These are phyloP conservation scores for Rallus limicola DNA, from an alignment of 2,113 vertebrate species.

Conservation along the genomic window DNA sequence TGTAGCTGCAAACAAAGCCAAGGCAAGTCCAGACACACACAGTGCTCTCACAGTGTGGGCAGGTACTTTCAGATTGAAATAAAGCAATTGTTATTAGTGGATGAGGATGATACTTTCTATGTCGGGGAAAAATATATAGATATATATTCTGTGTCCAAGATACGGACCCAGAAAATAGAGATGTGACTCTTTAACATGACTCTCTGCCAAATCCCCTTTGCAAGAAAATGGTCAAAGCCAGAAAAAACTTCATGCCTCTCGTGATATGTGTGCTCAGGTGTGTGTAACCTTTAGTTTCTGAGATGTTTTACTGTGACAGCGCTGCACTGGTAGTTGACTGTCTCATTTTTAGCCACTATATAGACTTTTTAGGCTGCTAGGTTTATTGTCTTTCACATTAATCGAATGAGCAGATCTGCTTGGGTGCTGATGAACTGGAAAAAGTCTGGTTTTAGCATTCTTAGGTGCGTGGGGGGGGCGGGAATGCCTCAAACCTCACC, in stretches of 20 bases:
- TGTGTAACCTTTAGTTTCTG: neutral
- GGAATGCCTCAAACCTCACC: neutral
- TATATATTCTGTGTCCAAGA: neutral
- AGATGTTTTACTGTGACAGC: neutral
- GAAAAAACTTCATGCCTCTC: neutral
- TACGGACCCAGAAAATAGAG: neutral
- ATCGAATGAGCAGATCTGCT: neutral
- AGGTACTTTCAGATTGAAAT: neutral
- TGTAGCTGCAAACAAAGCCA: neutral
- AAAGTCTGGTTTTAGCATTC: slow-evolving; percentile 16
- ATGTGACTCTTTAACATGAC: neutral
- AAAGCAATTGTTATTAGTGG: neutral
- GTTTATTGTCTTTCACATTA: neutral
- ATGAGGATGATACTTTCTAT: neutral
- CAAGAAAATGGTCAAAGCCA: neutral
- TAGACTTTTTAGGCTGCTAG: neutral
- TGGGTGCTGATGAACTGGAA: slow-evolving; percentile 16
- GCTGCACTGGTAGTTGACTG: neutral
- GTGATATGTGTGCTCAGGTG: fast-evolving
- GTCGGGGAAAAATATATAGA: no score
- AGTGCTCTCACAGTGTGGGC: neutral
- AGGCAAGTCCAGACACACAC: no score
- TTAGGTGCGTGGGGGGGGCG: neutral
- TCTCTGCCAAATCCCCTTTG: neutral
- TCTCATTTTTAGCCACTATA: neutral